A percentile compares a stretch with the other conserved stretches of the same genome.
Conservation (phyloP, 2,888 invertebrate species). For the Globia sparganii region DNA sequence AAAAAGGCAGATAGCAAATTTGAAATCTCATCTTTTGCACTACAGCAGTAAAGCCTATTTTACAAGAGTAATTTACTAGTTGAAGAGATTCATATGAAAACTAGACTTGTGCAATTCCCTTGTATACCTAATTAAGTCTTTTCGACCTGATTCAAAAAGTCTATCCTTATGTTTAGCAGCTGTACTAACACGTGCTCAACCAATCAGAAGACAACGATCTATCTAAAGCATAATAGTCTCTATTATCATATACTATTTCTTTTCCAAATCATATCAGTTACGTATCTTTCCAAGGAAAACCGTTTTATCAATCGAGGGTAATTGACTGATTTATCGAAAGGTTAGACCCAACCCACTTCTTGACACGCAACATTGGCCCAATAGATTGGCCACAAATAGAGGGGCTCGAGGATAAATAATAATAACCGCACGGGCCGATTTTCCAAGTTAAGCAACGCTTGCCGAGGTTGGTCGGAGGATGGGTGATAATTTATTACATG, state of each 20-base stretch:
- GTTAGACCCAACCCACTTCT: conserved; percentile 38
- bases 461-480: neutral
- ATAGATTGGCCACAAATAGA: conserved; percentile 37
- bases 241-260: conserved; percentile 24
- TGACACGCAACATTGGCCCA: conserved; percentile 49
- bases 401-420: neutral
- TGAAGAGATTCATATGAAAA: neutral
- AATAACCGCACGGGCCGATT: neutral
- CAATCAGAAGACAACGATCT: conserved; percentile 5
- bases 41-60: neutral
- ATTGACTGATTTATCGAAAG: conserved; percentile 61
- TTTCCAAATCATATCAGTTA: conserved; percentile 44
- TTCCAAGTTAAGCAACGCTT: neutral
- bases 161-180: too few species aligned
- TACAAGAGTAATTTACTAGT: neutral
- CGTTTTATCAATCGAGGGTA: conserved; percentile 59
- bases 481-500: neutral
- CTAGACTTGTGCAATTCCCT: neutral
- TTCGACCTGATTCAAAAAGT: neutral
- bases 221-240: neutral
- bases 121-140: neutral
- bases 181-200: conserved; percentile 1
- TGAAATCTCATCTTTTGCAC: neutral
- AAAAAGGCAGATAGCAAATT: neutral
- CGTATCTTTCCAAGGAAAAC: conserved; percentile 52